Evolutionary conservation across 2,113 vertebrate genomes (phyloP).

Genomic region (Trogon surrucura): DNA sequence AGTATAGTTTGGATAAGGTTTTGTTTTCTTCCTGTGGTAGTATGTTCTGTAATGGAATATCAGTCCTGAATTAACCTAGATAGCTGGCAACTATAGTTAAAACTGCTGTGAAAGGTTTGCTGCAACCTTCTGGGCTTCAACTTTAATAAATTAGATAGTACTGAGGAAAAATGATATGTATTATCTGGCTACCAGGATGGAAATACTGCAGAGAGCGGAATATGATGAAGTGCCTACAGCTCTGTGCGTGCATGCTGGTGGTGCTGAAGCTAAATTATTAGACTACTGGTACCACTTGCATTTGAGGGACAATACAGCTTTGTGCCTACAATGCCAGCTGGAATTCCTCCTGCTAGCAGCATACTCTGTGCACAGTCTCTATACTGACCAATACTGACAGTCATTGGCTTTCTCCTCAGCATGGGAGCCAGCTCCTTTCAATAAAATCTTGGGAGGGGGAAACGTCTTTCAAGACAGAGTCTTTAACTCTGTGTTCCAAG

Average conservation of each 20-base stretch:
- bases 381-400: neutral
- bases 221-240: neutral
- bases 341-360: neutral
- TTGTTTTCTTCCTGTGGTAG: neutral
- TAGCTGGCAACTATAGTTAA: neutral
- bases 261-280: neutral
- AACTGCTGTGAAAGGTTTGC: neutral
- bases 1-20: neutral
- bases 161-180: neutral
- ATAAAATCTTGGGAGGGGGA: neutral
- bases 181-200: neutral
- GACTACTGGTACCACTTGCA: neutral
- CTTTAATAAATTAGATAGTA: neutral
- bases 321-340: neutral
- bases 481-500: fast-evolving
- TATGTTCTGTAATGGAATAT: neutral
- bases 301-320: neutral
- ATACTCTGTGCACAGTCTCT: neutral
- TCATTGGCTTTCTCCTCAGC: neutral
- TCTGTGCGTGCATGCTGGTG: neutral
- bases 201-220: neutral
- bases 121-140: neutral
- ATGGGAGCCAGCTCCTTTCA: neutral
- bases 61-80: neutral
- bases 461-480: neutral